A percentile compares a stretch with the other conserved stretches of the same genome.
phyloP scores from a whole-genome alignment of 2,113 vertebrate species.

The Anhinga rufa region DNA sequence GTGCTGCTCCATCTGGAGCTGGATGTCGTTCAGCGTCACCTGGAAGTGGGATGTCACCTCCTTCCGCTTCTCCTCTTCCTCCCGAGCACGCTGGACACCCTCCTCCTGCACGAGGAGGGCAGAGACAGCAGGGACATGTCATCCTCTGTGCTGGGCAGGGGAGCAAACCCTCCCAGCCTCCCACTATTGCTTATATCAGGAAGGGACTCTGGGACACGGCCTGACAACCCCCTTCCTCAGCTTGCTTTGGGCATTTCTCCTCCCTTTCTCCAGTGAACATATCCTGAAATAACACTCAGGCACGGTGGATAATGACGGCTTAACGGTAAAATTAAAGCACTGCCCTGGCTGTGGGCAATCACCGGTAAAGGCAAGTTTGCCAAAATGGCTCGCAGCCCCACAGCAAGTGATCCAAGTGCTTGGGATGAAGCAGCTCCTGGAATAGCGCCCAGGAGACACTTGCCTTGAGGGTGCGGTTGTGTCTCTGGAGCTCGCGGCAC shows the following conservation, averaged over 20 bases:
- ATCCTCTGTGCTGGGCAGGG: background rate
- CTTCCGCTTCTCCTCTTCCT: constrained; percentile 97
- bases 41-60: constrained; percentile 98
- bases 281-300: background rate
- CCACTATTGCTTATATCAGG: accelerated
- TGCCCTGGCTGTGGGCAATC: background rate
- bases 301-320: accelerated
- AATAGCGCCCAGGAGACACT: background rate
- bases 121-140: background rate
- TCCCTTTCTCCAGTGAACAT: accelerated
- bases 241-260: background rate
- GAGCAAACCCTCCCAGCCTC: background rate
- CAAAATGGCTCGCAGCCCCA: background rate
- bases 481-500: constrained; percentile 93
- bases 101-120: constrained; percentile 78
- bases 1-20: constrained; percentile 98
- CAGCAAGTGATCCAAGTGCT: accelerated
- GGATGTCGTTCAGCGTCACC: constrained; percentile 94
- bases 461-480: constrained; percentile 97
- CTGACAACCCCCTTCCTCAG: background rate
- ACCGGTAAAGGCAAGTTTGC: accelerated
- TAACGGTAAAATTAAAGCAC: background rate
- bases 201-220: background rate
- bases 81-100: constrained; percentile 87
- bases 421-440: background rate